These are phyloP conservation scores for Spinus pinus DNA, from an alignment of 2,797 vertebrate genomes.

Conservation along the genomic window DNA sequence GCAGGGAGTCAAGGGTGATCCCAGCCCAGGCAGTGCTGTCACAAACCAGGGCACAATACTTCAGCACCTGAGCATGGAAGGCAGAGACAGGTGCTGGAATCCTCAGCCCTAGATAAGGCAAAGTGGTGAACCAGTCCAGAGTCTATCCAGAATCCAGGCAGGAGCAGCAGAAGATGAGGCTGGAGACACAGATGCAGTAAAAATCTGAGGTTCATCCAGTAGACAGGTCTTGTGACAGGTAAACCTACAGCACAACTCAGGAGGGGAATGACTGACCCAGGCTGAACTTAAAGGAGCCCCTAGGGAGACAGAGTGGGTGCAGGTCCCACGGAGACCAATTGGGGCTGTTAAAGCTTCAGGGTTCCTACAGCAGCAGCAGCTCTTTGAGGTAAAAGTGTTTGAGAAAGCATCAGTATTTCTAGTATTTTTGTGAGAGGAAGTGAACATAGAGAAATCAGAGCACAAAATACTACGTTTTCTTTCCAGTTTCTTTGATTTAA, in stretches of 20 bases:
- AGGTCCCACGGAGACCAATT: not conserved
- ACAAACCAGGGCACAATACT: not conserved
- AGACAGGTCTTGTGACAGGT: not conserved
- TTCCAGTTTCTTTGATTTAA: not conserved
- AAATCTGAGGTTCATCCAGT: not conserved
- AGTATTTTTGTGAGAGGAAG: not conserved
- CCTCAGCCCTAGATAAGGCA: not conserved
- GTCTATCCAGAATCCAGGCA: not conserved
- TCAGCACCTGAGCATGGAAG: not conserved
- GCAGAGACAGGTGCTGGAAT: not conserved
- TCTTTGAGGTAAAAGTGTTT: not conserved
- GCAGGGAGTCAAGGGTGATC: not conserved
- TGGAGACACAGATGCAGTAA: not conserved
- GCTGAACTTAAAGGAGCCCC: not conserved
- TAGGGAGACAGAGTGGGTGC: not conserved
- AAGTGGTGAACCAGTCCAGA: not conserved
- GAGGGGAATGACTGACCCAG: not conserved
- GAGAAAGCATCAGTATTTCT: not conserved
- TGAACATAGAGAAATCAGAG: not conserved
- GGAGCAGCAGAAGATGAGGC: not conserved
- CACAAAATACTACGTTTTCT: not conserved
- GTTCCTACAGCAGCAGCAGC: not conserved
- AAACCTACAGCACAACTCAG: not conserved
- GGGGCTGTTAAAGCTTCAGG: not conserved
- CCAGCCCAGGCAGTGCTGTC: not conserved